Conservation (phyloP, 1,140 invertebrate genomes). For the Venturia canescens region DNA sequence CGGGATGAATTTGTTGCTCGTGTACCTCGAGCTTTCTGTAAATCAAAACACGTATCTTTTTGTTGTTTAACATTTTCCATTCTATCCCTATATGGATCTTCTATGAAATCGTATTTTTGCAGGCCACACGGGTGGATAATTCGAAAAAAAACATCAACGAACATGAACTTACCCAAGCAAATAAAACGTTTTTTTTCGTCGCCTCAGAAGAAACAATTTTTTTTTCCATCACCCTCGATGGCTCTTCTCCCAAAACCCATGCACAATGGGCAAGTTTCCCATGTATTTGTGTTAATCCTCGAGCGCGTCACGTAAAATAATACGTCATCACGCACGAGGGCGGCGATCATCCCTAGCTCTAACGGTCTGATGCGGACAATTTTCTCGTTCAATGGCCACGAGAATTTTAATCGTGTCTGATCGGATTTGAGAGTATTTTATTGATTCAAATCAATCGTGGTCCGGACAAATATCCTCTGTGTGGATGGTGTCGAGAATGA, state of each 20-base stretch:
- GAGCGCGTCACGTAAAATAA: constrained; percentile 28
- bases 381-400: neutral
- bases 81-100: no score
- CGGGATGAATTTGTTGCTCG: no score
- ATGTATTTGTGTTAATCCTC: constrained; percentile 14
- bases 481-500: constrained; percentile 25
- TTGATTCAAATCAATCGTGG: constrained; percentile 40
- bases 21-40: no score
- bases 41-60: no score
- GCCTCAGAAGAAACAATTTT: neutral
- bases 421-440: constrained; percentile 35
- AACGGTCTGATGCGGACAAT: constrained; percentile 22
- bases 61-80: no score
- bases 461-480: neutral
- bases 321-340: constrained; percentile 17
- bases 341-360: constrained; percentile 9
- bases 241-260: neutral
- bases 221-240: neutral
- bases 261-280: constrained; percentile 8
- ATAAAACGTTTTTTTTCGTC: neutral
- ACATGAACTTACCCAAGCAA: no score
- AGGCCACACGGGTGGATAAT: no score
- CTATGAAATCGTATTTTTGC: no score
- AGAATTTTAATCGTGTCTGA: constrained; percentile 36
- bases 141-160: no score